Evolutionary conservation across 1,140 invertebrate species (phyloP), one percentile per base, ranked within the genome.

Genomic region (Musca domestica): DNA sequence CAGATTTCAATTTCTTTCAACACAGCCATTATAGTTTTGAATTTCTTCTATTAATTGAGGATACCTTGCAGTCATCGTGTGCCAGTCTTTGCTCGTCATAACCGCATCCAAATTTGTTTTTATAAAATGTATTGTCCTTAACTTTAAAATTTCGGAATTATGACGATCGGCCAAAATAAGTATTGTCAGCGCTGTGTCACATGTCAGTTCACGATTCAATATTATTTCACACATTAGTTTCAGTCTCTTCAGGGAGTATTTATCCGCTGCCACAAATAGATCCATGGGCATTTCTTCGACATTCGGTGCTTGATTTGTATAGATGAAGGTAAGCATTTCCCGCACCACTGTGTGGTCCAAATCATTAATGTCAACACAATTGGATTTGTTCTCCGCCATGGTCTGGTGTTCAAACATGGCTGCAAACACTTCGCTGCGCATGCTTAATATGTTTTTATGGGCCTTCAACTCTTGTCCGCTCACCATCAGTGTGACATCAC

Each of bases 361-460:
- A 67, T 88, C 87, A 56, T 78, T 81, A 25, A 88, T 86, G 67
- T 84, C 84, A 2, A 90, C 85, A 70, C 85, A 77, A 75, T 89
- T 89, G 12, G 85, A 84, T n/a, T 79, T 74, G 58, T 81, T 85
- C 77, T 91, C 89, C 69, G 85, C 85, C 82, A 90, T 90, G 5
- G 34, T 2, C 72, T 89, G 86, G 76, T 89, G 87, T 73, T 88
- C 85, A 83, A 91, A 90, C 85, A 91, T 89, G 19, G 89, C 89
- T 14, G 10, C 48, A 19, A 49, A 49, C 1, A 19, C n/a, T 19
- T 49, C 48, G 48, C 48, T 49, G 10, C 48, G 48, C n/a, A 17
- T 20, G 4, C n/a, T 20, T n/a, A 49, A 49, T 19, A 49, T 49
- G 10, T 17, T 20, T 49, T 49, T 49, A 10, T 49, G 48, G 19